phyloP scores from a whole-genome alignment of 2,797 vertebrate species.

The Morus bassanus region DNA sequence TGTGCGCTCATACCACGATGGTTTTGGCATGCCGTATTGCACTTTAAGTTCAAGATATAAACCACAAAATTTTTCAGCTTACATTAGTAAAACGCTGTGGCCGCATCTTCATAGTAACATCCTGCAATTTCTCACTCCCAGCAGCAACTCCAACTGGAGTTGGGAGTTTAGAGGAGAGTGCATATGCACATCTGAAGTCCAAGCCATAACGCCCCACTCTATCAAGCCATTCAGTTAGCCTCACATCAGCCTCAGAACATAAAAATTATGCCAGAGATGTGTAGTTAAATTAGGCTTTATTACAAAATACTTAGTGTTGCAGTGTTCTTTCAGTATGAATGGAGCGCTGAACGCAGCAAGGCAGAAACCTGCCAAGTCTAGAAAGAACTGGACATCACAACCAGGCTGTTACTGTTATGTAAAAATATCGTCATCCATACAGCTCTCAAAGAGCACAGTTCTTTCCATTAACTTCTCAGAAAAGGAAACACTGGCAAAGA shows the following conservation, averaged over 20 bases:
- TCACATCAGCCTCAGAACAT: not conserved
- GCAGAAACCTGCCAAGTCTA: not conserved
- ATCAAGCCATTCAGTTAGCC: not conserved
- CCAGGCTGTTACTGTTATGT: accelerated
- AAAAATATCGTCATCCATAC: not conserved
- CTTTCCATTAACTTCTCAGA: not conserved
- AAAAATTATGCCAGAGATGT: not conserved
- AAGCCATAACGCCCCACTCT: not conserved
- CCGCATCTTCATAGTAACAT: not conserved
- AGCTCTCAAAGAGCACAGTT: not conserved
- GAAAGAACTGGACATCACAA: not conserved
- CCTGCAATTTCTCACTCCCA: not conserved
- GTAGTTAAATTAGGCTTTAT: not conserved
- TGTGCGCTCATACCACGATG: not conserved
- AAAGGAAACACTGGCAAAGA: not conserved
- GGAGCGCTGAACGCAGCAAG: not conserved
- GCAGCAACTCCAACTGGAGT: not conserved
- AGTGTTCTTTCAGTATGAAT: not conserved
- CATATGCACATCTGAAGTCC: not conserved
- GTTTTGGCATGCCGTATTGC: not conserved
- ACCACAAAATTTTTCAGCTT: not conserved
- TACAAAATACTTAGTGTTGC: not conserved
- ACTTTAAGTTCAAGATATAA: not conserved
- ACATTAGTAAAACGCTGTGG: not conserved
- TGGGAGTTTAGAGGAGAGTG: not conserved